A percentile compares a stretch with the other conserved stretches of the same genome.
These are phyloP conservation scores for Chironomus tentans DNA, from an alignment of 2,888 invertebrate genomes.

Conservation along the genomic window DNA sequence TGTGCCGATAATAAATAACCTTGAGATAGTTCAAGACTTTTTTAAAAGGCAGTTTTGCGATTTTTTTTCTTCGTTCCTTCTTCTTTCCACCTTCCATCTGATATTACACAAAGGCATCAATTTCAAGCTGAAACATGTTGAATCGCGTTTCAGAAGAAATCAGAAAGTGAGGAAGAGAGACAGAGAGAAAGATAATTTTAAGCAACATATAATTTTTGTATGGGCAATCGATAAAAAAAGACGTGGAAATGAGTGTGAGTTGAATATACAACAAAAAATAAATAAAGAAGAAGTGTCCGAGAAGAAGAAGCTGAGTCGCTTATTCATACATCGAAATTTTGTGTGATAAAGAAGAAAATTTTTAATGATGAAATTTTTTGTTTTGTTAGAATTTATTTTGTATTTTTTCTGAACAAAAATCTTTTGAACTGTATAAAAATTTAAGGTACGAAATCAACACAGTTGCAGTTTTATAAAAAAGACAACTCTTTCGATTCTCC, in stretches of 20 bases:
- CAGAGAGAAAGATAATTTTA: no score
- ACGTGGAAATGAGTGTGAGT: neutral
- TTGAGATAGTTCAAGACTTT: conserved; percentile 4
- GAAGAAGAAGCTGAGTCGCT: no score
- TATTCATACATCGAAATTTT: no score
- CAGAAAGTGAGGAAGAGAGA: neutral
- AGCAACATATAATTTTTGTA: neutral
- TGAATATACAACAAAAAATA: neutral
- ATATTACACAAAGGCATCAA: conserved; percentile 5
- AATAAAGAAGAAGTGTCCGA: no score
- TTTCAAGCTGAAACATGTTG: conserved; percentile 24
- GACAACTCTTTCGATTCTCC: neutral
- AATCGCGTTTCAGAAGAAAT: conserved; percentile 18
- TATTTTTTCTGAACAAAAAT: no score
- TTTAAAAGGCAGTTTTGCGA: neutral
- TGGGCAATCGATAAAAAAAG: neutral
- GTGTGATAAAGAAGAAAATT: no score
- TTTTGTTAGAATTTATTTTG: no score
- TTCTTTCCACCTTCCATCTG: conserved; percentile 1
- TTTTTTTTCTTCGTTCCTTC: neutral
- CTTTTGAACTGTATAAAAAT: no score
- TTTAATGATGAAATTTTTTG: no score
- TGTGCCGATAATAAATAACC: conserved; percentile 1
- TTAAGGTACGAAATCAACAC: no score
- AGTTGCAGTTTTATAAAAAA: neutral